Conservation (phyloP, 2,113 vertebrate genomes). For the Cyanistes caeruleus region DNA sequence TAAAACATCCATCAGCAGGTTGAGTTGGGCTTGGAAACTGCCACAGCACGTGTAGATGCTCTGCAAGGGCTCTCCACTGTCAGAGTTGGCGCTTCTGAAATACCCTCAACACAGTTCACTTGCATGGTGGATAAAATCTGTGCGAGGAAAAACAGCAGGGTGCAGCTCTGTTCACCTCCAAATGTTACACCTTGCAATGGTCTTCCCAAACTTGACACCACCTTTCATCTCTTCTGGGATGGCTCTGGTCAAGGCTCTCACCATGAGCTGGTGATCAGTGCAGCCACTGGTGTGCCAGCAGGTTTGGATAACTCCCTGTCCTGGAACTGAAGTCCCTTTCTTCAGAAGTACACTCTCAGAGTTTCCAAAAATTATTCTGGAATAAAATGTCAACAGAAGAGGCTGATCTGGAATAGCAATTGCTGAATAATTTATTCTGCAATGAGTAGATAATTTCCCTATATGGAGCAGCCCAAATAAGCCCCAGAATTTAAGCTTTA, state of each 20-base stretch:
- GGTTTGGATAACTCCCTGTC: background rate
- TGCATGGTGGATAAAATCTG: background rate
- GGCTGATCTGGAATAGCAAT: conserved; percentile 14
- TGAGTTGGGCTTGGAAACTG: background rate
- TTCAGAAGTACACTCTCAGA: background rate
- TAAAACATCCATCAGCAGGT: background rate
- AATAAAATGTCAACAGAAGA: conserved; percentile 27
- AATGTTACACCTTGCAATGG: background rate
- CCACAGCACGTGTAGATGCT: background rate
- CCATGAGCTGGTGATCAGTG: background rate
- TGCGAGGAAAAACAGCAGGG: background rate
- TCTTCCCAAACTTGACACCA: background rate
- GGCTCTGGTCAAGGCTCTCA: background rate
- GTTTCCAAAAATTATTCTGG: conserved; percentile 2
- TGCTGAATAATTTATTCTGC: conserved; percentile 55
- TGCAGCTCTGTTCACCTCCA: too few relatives aligned
- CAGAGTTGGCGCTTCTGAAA: background rate
- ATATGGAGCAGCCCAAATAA: background rate
- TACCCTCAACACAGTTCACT: background rate
- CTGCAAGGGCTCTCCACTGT: background rate
- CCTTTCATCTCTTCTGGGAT: background rate
- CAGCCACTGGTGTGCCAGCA: background rate
- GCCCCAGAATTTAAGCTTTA: conserved; percentile 10
- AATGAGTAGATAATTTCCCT: conserved; percentile 38
- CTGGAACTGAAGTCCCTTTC: background rate